Conservation (phyloP, 2,888 invertebrate species). For the Folsomia candida region DNA sequence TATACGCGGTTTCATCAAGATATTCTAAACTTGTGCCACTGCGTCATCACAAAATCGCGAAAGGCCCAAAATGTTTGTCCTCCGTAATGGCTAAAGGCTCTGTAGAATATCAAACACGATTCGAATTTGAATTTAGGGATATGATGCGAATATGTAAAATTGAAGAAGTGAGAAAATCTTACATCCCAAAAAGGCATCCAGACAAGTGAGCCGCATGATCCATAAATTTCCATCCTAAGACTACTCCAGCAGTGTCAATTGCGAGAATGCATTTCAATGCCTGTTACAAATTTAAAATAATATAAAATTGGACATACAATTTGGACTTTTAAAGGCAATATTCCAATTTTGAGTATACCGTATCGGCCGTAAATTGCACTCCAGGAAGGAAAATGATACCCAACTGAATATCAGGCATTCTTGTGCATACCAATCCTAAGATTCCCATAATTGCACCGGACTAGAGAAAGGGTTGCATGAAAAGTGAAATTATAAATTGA, state of each 20-base stretch:
- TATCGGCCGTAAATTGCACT: constrained; percentile 64
- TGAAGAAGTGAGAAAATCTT: constrained; percentile 55
- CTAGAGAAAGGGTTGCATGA: constrained; percentile 57
- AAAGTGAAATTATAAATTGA: constrained; percentile 7
- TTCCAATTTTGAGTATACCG: constrained; percentile 60
- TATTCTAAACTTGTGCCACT: constrained; percentile 44
- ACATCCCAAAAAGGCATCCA: constrained; percentile 89
- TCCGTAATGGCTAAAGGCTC: constrained; percentile 42
- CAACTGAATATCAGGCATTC: constrained; percentile 83
- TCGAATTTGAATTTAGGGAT: too few relatives aligned
- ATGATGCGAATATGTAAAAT: not conserved
- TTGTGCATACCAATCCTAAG: constrained; percentile 79
- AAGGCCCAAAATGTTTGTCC: constrained; percentile 40
- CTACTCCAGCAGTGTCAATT: constrained; percentile 77
- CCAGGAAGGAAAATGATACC: constrained; percentile 86
- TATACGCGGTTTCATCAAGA: not conserved
- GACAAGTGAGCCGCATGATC: constrained; percentile 99
- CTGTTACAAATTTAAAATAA: constrained; percentile 57
- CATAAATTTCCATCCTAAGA: constrained; percentile 85
- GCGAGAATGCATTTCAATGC: constrained; percentile 82
- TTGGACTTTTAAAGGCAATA: not conserved
- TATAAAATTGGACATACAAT: not conserved
- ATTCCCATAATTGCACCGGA: constrained; percentile 94
- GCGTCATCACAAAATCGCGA: constrained; percentile 41
- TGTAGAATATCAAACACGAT: constrained; percentile 22